These are phyloP conservation scores for Bradypodion ventrale DNA, from an alignment of 2,797 vertebrate genomes.

Conservation along the genomic window DNA sequence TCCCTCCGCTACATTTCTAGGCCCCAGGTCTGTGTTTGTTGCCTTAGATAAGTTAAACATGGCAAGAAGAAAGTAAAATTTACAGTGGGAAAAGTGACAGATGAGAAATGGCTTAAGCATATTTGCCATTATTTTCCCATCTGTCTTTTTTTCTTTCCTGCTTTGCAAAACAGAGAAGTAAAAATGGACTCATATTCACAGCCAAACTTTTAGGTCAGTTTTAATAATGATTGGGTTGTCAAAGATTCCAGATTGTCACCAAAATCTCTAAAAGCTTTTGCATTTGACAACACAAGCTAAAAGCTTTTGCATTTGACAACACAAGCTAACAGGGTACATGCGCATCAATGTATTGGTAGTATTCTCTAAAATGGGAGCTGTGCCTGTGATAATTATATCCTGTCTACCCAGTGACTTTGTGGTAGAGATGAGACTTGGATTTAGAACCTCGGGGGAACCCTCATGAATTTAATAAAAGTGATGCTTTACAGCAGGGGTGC, in stretches of 20 bases:
- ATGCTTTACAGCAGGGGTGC: too few relatives aligned
- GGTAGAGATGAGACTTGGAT: background rate
- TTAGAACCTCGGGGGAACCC: background rate
- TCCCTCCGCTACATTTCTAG: background rate
- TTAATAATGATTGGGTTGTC: background rate
- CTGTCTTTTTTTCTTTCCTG: background rate
- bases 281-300: background rate
- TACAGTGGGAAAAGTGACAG: background rate
- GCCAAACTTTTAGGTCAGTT: background rate
- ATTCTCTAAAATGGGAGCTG: background rate
- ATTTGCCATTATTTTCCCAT: background rate
- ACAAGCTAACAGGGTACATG: fast-evolving
- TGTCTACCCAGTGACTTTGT: background rate
- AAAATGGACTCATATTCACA: background rate
- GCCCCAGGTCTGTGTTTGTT: background rate
- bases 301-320: background rate
- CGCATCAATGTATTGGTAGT: too few relatives aligned
- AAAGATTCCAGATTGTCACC: background rate
- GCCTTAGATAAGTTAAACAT: background rate
- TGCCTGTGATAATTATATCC: background rate
- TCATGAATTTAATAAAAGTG: background rate
- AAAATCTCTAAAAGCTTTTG: background rate
- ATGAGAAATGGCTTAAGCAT: background rate
- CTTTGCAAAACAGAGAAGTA: background rate
- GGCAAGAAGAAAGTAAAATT: background rate